Evolutionary conservation across 2,888 invertebrate genomes (phyloP).

Genomic region (Osmoderma eremita): DNA sequence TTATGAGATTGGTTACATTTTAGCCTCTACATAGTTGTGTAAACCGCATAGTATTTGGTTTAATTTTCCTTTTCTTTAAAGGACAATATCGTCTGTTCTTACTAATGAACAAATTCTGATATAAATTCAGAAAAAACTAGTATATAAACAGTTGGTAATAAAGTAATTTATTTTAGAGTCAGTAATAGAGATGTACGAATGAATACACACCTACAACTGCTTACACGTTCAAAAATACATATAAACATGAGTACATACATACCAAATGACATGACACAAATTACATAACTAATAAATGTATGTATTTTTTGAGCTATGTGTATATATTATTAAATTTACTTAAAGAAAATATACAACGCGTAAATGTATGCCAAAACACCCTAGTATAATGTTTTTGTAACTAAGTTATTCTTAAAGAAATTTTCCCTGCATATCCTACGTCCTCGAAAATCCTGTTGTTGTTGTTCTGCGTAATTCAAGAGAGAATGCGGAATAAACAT

Average conservation of each 20-base stretch:
- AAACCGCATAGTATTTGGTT: too few species aligned
- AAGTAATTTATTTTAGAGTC: background rate
- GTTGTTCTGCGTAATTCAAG: conserved; percentile 22
- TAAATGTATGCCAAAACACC: conserved; percentile 63
- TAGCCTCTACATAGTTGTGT: too few species aligned
- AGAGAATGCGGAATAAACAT: conserved; percentile 45
- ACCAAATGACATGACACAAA: conserved; percentile 48
- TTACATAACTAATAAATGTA: conserved; percentile 59
- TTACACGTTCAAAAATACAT: conserved; percentile 67
- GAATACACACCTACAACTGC: conserved; percentile 51
- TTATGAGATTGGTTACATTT: too few species aligned
- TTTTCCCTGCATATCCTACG: conserved; percentile 16
- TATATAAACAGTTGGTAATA: conserved; percentile 25
- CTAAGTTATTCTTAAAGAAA: conserved; percentile 35
- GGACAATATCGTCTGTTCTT: background rate
- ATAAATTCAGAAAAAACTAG: conserved; percentile 50
- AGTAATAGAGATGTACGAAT: conserved; percentile 39
- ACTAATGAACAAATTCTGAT: background rate
- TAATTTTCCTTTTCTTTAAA: background rate
- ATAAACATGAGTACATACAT: conserved; percentile 45
- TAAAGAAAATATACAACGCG: conserved; percentile 58
- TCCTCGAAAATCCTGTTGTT: conserved; percentile 6
- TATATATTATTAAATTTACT: conserved; percentile 55
- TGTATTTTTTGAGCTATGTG: conserved; percentile 64
- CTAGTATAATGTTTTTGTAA: conserved; percentile 58